Percentiles rank a stretch among this genome's conserved stretches.
Evolutionary conservation across 2,113 vertebrate species (phyloP).

Genomic region (Girardinichthys multiradiatus): DNA sequence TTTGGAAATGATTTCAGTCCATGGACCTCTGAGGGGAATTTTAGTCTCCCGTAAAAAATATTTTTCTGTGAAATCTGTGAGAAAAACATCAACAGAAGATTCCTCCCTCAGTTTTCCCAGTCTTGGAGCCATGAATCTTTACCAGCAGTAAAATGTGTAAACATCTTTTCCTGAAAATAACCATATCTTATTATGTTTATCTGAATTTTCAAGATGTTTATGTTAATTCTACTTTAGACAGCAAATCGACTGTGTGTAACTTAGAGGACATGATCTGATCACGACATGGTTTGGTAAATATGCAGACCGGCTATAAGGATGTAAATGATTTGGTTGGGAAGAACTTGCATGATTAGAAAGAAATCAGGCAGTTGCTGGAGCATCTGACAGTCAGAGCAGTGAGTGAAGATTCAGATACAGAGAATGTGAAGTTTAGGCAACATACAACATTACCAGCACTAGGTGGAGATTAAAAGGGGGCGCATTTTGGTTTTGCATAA

Average conservation of each 20-base stretch:
- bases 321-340: too few relatives aligned
- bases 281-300: neutral
- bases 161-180: neutral
- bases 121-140: neutral
- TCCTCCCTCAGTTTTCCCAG: constrained; percentile 10
- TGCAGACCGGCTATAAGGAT: neutral
- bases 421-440: too few relatives aligned
- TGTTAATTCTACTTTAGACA: too few relatives aligned
- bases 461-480: too few relatives aligned
- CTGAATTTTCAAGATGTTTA: too few relatives aligned
- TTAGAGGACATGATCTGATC: too few relatives aligned
- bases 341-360: neutral
- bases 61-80: constrained; percentile 9
- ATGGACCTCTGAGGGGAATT: constrained; percentile 11
- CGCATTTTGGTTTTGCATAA: neutral
- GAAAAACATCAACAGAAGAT: constrained; percentile 6
- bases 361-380: too few relatives aligned
- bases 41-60: neutral
- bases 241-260: too few relatives aligned
- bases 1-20: constrained; percentile 30
- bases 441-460: too few relatives aligned
- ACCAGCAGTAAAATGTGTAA: neutral
- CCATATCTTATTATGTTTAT: neutral
- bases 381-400: too few relatives aligned
- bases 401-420: too few relatives aligned